phyloP scores from a whole-genome alignment of 2,113 vertebrate species.

The Catharus bicknelli region DNA sequence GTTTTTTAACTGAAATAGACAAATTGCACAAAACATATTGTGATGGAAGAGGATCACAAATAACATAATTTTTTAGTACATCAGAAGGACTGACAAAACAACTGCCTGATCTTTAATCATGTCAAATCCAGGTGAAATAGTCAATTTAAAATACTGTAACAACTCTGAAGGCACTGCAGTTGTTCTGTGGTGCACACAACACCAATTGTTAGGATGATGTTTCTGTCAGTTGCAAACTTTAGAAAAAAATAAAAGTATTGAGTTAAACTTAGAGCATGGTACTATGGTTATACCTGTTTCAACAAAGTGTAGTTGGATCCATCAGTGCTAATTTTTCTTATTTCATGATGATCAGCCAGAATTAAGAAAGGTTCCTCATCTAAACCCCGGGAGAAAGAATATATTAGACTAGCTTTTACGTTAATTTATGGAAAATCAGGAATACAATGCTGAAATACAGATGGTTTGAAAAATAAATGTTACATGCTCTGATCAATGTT shows the following conservation, averaged over 20 bases:
- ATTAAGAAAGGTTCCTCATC: constrained; percentile 96
- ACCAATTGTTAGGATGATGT: constrained; percentile 9
- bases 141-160: background rate
- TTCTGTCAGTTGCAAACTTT: constrained; percentile 25
- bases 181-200: background rate
- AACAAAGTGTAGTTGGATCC: constrained; percentile 97
- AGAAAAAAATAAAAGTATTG: constrained; percentile 29
- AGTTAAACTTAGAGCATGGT: constrained; percentile 58
- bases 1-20: background rate
- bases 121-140: background rate
- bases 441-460: constrained; percentile 65
- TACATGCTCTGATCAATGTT: constrained; percentile 63
- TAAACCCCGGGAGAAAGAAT: constrained; percentile 74
- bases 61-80: background rate
- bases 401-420: constrained; percentile 58
- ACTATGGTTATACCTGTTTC: constrained; percentile 88
- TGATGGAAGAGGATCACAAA: background rate
- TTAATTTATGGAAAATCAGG: constrained; percentile 68
- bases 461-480: constrained; percentile 66
- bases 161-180: constrained; percentile 15
- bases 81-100: constrained; percentile 38
- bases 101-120: constrained; percentile 33
- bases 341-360: constrained; percentile 97
- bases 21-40: background rate
- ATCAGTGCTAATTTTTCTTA: constrained; percentile 95